Evolutionary conservation across 2,888 invertebrate species (phyloP).

Genomic region (Macaria liturata): DNA sequence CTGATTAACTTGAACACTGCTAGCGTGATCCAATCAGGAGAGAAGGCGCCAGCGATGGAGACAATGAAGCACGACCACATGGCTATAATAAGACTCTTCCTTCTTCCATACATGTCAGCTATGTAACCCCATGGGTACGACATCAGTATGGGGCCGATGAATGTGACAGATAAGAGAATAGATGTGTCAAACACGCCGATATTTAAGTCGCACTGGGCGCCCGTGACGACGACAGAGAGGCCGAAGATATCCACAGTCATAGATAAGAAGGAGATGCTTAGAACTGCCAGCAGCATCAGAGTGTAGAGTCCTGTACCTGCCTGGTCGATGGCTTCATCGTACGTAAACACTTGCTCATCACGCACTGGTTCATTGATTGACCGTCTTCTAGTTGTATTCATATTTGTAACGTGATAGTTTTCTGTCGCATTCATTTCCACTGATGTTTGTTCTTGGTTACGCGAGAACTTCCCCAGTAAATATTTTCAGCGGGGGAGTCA

Average conservation of each 20-base stretch:
- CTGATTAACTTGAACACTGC: constrained; percentile 54
- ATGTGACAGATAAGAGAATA: constrained; percentile 84
- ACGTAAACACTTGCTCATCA: not conserved
- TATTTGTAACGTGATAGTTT: too few species aligned
- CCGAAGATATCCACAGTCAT: constrained; percentile 58
- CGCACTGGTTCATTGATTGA: too few species aligned
- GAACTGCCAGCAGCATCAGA: constrained; percentile 38
- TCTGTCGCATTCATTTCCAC: too few species aligned
- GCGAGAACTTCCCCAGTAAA: too few species aligned
- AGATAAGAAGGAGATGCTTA: constrained; percentile 42
- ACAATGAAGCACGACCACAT: constrained; percentile 47
- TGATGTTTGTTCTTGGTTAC: too few species aligned
- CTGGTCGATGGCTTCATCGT: constrained; percentile 15
- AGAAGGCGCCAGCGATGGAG: constrained; percentile 48
- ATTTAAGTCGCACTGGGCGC: constrained; percentile 49
- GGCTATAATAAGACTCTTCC: constrained; percentile 43
- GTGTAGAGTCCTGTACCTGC: constrained; percentile 45
- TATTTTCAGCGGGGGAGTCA: too few species aligned
- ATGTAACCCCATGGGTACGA: constrained; percentile 62
- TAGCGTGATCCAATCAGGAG: constrained; percentile 54
- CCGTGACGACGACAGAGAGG: constrained; percentile 50
- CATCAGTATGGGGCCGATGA: constrained; percentile 76
- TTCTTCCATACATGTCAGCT: constrained; percentile 56
- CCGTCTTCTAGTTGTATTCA: too few species aligned
- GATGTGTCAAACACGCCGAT: constrained; percentile 80